Evolutionary conservation across 64 coral and sea anemone species (phyloP).

Genomic region (Actinia equina): DNA sequence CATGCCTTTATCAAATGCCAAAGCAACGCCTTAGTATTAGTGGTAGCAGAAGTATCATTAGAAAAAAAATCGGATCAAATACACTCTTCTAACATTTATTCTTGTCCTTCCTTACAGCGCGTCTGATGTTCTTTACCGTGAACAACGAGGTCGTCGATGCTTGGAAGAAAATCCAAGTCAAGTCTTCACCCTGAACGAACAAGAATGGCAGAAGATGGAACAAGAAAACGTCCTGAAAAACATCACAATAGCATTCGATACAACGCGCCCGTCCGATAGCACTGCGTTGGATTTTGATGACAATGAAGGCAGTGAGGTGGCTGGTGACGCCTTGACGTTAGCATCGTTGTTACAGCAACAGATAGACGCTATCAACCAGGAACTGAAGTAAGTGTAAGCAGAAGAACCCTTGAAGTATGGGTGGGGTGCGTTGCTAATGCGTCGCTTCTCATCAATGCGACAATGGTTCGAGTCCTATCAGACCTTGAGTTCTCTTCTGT

Average conservation of each 20-base stretch:
- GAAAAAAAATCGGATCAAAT: no score
- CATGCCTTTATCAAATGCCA: no score
- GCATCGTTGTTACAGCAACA: conserved; percentile 91
- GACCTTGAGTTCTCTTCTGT: no score
- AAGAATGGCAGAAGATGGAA: conserved; percentile 97
- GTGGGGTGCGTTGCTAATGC: no score
- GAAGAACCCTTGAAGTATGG: no score
- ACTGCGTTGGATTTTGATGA: conserved; percentile 48
- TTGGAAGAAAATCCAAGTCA: conserved; percentile 75
- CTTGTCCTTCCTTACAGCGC: neutral
- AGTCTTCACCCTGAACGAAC: conserved; percentile 93
- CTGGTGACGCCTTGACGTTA: conserved; percentile 70
- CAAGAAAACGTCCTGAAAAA: conserved; percentile 90
- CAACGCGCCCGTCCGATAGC: conserved; percentile 29
- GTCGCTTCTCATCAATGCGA: no score
- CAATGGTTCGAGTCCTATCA: no score
- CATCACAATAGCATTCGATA: conserved; percentile 88
- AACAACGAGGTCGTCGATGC: conserved; percentile 73
- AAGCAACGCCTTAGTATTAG: no score
- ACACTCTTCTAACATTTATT: neutral
- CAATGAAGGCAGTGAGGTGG: conserved; percentile 55
- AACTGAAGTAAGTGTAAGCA: conserved; percentile 59
- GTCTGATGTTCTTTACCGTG: conserved; percentile 46
- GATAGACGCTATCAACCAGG: conserved; percentile 92
- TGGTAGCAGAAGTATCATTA: no score